These are phyloP conservation scores for Gambelia wislizenii DNA, from an alignment of 2,797 vertebrate genomes.

Conservation along the genomic window DNA sequence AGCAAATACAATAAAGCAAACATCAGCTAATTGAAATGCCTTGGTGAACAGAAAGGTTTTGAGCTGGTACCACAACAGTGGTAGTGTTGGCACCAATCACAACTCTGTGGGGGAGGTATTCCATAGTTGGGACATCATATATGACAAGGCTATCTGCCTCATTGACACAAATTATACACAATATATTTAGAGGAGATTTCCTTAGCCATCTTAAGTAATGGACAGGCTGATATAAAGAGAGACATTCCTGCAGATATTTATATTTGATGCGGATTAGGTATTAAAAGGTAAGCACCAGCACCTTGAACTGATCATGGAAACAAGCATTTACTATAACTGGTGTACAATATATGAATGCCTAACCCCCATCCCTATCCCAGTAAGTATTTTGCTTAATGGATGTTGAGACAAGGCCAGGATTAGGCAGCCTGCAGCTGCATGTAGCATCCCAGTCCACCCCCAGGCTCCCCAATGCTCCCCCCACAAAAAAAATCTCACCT, in stretches of 20 bases:
- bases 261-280: neutral
- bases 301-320: neutral
- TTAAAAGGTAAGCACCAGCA: neutral
- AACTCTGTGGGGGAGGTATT: neutral
- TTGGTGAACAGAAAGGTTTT: neutral
- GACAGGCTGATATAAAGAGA: neutral
- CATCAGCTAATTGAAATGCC: neutral
- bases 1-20: neutral
- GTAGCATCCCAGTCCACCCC: no score
- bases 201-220: neutral
- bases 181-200: neutral
- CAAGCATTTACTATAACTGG: neutral
- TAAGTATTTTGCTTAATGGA: no score
- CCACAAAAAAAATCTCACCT: no score
- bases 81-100: neutral
- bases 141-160: neutral
- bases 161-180: neutral
- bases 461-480: no score
- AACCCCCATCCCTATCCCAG: no score
- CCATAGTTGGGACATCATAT: neutral
- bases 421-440: no score
- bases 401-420: no score
- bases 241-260: neutral
- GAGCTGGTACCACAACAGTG: neutral
- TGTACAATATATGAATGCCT: no score